These are phyloP conservation scores for Dascillus cervinus DNA, from an alignment of 2,888 invertebrate species.

Conservation along the genomic window DNA sequence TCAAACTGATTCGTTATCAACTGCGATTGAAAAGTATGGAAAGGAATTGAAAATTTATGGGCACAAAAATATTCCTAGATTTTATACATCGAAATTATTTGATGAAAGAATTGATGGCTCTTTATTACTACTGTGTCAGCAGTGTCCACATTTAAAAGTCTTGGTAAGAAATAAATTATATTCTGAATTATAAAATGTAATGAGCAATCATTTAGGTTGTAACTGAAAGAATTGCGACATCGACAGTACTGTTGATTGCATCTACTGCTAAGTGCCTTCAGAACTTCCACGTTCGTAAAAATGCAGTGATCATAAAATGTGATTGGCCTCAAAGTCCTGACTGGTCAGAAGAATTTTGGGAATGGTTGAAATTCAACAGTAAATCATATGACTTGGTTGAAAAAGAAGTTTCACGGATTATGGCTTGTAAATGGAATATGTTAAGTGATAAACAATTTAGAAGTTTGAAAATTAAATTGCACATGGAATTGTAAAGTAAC, in stretches of 20 bases:
- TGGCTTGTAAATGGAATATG: constrained; percentile 57
- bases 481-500: too few species aligned
- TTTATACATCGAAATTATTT: constrained; percentile 59
- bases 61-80: constrained; percentile 59
- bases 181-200: not conserved
- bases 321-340: constrained; percentile 61
- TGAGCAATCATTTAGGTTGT: constrained; percentile 46
- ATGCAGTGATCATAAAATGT: constrained; percentile 61
- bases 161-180: constrained; percentile 46
- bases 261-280: constrained; percentile 55
- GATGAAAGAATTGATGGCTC: constrained; percentile 61
- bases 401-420: too few species aligned
- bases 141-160: constrained; percentile 60
- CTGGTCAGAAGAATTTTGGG: constrained; percentile 59
- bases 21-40: constrained; percentile 54
- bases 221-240: constrained; percentile 69
- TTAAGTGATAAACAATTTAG: constrained; percentile 57
- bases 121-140: constrained; percentile 56
- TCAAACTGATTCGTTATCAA: constrained; percentile 46
- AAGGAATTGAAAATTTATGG: constrained; percentile 58
- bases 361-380: constrained; percentile 57
- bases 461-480: too few species aligned
- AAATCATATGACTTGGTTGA: constrained; percentile 59
- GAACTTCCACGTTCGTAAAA: constrained; percentile 58
- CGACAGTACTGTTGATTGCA: constrained; percentile 65